A percentile compares a stretch with the other conserved stretches of the same genome.
These are phyloP conservation scores for Tetramorium simillimum DNA, from an alignment of 1,140 invertebrate species.

Conservation along the genomic window DNA sequence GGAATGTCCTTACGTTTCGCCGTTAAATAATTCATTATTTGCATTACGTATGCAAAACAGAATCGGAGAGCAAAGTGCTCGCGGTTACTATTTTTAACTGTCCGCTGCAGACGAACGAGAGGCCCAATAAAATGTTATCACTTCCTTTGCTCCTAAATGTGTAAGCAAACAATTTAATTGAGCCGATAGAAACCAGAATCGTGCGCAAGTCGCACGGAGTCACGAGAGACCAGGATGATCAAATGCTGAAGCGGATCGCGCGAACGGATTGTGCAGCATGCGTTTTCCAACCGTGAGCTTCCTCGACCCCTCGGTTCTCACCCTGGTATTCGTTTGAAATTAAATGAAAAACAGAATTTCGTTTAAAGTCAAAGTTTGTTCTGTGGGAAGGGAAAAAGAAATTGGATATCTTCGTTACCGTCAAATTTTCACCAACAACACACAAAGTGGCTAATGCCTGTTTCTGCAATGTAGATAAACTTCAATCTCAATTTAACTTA, in stretches of 20 bases:
- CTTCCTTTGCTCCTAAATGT: slow-evolving; percentile 50
- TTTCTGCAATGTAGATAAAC: no score
- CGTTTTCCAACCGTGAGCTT: background rate
- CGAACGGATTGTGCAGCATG: background rate
- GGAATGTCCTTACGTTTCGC: background rate
- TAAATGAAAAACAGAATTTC: background rate
- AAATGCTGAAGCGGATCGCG: background rate
- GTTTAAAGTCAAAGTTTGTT: background rate
- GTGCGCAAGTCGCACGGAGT: background rate
- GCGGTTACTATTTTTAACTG: slow-evolving; percentile 34
- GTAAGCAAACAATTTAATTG: slow-evolving; percentile 58
- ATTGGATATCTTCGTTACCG: no score
- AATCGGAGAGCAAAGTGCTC: background rate
- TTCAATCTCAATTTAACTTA: no score
- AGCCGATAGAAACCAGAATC: slow-evolving; percentile 47
- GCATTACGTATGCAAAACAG: background rate
- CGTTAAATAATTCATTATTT: slow-evolving; percentile 17
- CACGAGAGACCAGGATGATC: background rate
- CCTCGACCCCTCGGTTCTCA: background rate
- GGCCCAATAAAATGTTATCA: slow-evolving; percentile 42
- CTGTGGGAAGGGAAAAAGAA: no score
- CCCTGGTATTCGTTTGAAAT: background rate
- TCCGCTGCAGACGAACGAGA: slow-evolving; percentile 23
- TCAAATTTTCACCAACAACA: no score
- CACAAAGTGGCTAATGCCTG: no score